A percentile compares a stretch with the other conserved stretches of the same genome.
Conservation (phyloP, 2,113 vertebrate species). For the Picathartes gymnocephalus region DNA sequence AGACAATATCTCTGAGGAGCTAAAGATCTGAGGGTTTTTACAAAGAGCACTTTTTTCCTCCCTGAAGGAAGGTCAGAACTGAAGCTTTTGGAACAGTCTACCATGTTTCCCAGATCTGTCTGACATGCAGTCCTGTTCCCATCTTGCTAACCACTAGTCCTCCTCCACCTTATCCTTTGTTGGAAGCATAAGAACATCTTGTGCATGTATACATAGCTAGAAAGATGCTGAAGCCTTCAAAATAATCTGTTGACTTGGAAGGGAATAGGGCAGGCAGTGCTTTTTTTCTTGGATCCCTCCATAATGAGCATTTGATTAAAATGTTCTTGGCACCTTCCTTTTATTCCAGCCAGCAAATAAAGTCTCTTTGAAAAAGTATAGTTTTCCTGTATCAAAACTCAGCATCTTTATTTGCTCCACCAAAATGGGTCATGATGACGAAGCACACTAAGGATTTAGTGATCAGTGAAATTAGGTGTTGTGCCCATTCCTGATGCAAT, state of each 20-base stretch:
- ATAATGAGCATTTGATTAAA: constrained; percentile 51
- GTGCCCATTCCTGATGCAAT: neutral
- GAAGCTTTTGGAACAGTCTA: neutral
- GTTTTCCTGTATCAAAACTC: neutral
- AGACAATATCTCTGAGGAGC: constrained; percentile 1
- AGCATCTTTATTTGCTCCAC: neutral
- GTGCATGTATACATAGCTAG: neutral
- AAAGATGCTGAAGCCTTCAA: constrained; percentile 21
- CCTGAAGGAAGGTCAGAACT: neutral
- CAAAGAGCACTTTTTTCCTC: neutral
- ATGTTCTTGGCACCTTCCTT: constrained; percentile 25
- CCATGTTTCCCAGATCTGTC: constrained; percentile 12
- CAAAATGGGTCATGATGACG: neutral
- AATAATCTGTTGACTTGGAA: constrained; percentile 33
- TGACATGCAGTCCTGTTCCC: neutral
- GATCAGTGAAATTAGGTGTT: neutral
- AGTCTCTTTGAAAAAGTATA: neutral
- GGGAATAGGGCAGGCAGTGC: neutral
- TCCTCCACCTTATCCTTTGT: constrained; percentile 5
- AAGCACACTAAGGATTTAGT: neutral
- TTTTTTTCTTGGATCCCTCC: constrained; percentile 25
- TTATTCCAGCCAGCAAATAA: constrained; percentile 22
- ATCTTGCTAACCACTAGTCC: neutral
- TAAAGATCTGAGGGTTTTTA: constrained; percentile 34
- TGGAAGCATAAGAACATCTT: constrained; percentile 33